Evolutionary conservation across 1,140 invertebrate species (phyloP).

Genomic region (Aphaenogaster floridana): DNA sequence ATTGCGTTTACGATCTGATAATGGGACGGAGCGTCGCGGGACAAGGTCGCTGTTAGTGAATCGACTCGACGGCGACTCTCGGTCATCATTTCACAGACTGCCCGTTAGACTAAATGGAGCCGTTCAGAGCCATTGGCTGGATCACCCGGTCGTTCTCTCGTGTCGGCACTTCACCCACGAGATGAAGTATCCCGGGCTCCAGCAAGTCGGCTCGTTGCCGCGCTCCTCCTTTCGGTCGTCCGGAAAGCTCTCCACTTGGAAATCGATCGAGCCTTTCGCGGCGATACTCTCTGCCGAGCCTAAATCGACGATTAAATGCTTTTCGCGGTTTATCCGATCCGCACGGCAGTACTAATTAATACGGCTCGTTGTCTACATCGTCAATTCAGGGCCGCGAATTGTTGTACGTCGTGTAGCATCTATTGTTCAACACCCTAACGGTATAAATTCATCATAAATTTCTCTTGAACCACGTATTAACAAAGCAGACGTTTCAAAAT

Average conservation of each 20-base stretch:
- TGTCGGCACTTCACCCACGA: constrained; percentile 66
- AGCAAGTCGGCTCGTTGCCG: constrained; percentile 9
- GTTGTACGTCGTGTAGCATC: not conserved
- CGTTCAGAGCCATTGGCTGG: constrained; percentile 60
- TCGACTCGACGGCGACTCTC: constrained; percentile 22
- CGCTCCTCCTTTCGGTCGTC: constrained; percentile 39
- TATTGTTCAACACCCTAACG: not conserved
- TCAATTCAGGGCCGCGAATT: not conserved
- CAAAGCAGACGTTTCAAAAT: not conserved
- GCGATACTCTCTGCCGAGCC: not conserved
- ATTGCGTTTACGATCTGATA: not conserved
- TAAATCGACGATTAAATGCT: constrained; percentile 55
- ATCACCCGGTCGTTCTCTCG: constrained; percentile 47
- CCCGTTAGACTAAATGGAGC: constrained; percentile 51
- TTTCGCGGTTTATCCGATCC: constrained; percentile 51
- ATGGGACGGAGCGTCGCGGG: not conserved
- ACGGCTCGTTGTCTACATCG: constrained; percentile 52
- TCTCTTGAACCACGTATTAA: not conserved
- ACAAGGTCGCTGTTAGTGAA: constrained; percentile 25
- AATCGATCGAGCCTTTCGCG: constrained; percentile 68
- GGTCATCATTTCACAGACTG: constrained; percentile 12
- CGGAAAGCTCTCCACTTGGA: constrained; percentile 67
- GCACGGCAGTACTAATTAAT: constrained; percentile 60
- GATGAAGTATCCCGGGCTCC: constrained; percentile 59
- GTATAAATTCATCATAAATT: not conserved